These are phyloP conservation scores for Eupithecia centaureata DNA, from an alignment of 2,888 invertebrate genomes.

Conservation along the genomic window DNA sequence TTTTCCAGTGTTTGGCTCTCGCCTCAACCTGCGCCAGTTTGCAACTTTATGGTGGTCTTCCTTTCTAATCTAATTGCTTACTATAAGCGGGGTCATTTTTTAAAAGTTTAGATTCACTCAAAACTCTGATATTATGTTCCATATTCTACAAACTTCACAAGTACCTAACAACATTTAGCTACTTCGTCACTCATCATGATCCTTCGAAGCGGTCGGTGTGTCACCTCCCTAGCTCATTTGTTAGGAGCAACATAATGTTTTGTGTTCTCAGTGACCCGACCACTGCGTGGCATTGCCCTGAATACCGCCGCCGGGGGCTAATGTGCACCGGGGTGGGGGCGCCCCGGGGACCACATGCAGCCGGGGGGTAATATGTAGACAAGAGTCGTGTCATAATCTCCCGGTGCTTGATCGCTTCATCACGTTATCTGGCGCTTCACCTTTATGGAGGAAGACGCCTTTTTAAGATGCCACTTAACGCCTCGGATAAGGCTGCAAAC, in stretches of 20 bases:
- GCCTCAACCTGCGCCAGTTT: too few relatives aligned
- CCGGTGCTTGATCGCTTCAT: neutral
- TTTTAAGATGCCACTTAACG: neutral
- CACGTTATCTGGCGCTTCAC: constrained; percentile 18
- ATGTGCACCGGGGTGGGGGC: neutral
- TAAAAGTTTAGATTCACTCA: too few relatives aligned
- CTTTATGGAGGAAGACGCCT: constrained; percentile 24
- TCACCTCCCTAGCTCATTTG: constrained; percentile 20
- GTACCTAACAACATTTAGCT: neutral
- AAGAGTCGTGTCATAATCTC: neutral
- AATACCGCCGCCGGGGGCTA: constrained; percentile 6
- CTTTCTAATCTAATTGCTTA: too few relatives aligned
- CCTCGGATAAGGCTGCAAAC: neutral
- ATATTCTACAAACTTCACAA: neutral
- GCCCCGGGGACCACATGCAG: neutral
- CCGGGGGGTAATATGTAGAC: neutral
- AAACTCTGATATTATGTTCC: too few relatives aligned
- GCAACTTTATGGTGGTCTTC: neutral
- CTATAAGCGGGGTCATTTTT: too few relatives aligned
- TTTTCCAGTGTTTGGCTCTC: neutral
- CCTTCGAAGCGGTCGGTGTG: constrained; percentile 8
- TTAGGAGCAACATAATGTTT: constrained; percentile 27
- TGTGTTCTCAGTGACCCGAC: constrained; percentile 24
- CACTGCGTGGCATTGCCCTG: constrained; percentile 21
- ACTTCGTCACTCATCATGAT: neutral